Percentiles rank a stretch among this genome's conserved stretches.
These are phyloP conservation scores for Nemotelus nigrinus DNA, from an alignment of 2,888 invertebrate species.

Conservation along the genomic window DNA sequence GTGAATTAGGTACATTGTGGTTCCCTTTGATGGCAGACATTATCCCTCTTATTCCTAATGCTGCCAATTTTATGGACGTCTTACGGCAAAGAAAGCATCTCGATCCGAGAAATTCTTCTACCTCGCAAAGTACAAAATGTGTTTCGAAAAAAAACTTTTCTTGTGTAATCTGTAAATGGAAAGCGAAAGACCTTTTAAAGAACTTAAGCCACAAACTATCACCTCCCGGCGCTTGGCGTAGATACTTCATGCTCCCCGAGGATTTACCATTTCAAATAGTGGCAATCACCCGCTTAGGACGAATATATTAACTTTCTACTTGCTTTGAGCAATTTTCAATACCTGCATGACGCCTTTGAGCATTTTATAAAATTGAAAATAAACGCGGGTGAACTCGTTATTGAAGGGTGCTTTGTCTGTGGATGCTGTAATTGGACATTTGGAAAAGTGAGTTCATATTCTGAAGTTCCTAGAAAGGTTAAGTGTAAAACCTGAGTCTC, in stretches of 20 bases:
- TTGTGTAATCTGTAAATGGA: constrained; percentile 46
- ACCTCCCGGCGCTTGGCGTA: constrained; percentile 5
- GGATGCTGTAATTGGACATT: not conserved
- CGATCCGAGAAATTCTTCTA: constrained; percentile 21
- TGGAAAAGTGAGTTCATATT: no score
- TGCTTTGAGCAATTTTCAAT: constrained; percentile 35
- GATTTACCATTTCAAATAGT: constrained; percentile 35
- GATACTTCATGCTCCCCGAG: constrained; percentile 13
- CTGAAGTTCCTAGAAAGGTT: no score
- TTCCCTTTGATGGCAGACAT: constrained; percentile 44
- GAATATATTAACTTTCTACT: constrained; percentile 21
- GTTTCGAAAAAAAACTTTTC: constrained; percentile 27
- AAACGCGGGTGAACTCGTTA: constrained; percentile 18
- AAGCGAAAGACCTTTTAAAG: constrained; percentile 37
- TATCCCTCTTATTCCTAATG: constrained; percentile 50
- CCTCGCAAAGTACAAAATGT: constrained; percentile 33
- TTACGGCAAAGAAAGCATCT: constrained; percentile 30
- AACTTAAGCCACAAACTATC: constrained; percentile 42
- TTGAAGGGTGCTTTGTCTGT: constrained; percentile 17
- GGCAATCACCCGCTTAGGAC: constrained; percentile 31
- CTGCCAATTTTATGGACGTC: constrained; percentile 44
- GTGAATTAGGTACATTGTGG: constrained; percentile 50
- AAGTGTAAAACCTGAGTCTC: no score
- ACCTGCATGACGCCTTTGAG: constrained; percentile 26
- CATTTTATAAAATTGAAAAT: constrained; percentile 36